Evolutionary conservation across 2,888 invertebrate species (phyloP).

Genomic region (Busseola fusca): DNA sequence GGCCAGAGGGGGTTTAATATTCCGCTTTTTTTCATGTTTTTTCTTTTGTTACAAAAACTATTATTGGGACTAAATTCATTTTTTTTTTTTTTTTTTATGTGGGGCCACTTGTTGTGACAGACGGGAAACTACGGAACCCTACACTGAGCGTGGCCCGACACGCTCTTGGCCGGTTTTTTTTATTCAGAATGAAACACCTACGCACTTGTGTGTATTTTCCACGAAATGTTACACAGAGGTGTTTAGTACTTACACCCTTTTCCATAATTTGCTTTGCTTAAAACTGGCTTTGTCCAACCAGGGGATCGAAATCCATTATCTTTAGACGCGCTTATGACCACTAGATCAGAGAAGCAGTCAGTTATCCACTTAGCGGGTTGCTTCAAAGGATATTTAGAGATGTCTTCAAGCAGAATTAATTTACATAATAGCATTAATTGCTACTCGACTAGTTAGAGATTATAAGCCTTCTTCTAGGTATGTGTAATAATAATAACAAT

Average conservation of each 20-base stretch:
- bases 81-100: too few species aligned
- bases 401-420: neutral
- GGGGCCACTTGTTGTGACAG: too few species aligned
- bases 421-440: constrained; percentile 14
- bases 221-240: neutral
- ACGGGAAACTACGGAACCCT: too few species aligned
- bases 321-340: neutral
- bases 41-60: too few species aligned
- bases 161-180: too few species aligned
- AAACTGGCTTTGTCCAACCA: neutral
- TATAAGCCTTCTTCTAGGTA: constrained; percentile 15
- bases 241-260: neutral
- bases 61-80: too few species aligned
- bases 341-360: neutral
- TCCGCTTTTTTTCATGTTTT: too few species aligned
- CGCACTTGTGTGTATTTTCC: neutral
- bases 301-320: neutral
- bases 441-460: constrained; percentile 17
- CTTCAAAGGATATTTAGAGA: neutral
- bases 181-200: too few species aligned
- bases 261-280: too few species aligned
- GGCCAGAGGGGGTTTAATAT: too few species aligned
- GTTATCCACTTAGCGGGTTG: neutral
- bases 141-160: too few species aligned
- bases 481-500: too few species aligned